Evolutionary conservation across 23 tunicate genomes (phyloP).

Genomic region (Ciona savignyi): DNA sequence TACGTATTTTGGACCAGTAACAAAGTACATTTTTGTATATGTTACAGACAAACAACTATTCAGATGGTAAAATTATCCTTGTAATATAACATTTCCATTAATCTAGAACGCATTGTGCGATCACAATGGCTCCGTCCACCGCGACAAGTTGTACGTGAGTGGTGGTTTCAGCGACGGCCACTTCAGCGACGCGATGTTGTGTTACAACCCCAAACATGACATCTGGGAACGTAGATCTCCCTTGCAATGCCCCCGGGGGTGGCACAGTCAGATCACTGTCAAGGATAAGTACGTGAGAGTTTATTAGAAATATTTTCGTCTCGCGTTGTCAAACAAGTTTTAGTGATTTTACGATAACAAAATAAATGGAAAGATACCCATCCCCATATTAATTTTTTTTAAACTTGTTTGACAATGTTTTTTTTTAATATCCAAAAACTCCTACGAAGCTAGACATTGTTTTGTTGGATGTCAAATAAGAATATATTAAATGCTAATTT

Average conservation of each 20-base stretch:
- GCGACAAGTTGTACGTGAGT: constrained; percentile 95
- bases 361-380: no score
- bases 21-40: no score
- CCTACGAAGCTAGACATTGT: no score
- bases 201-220: constrained; percentile 98
- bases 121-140: constrained; percentile 96
- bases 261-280: constrained; percentile 91
- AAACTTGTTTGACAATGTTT: no score
- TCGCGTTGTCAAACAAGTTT: not conserved
- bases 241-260: constrained; percentile 92
- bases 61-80: not conserved
- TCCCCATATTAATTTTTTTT: no score
- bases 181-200: constrained; percentile 93
- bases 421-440: no score
- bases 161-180: constrained; percentile 99
- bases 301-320: not conserved
- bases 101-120: constrained; percentile 89
- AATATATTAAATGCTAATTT: no score
- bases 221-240: constrained; percentile 98
- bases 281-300: constrained; percentile 64
- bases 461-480: no score
- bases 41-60: no score
- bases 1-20: no score
- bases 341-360: constrained; percentile 1
- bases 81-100: not conserved